These are phyloP conservation scores for Drosophila greeni DNA, from an alignment of 2,888 invertebrate genomes.

Conservation along the genomic window DNA sequence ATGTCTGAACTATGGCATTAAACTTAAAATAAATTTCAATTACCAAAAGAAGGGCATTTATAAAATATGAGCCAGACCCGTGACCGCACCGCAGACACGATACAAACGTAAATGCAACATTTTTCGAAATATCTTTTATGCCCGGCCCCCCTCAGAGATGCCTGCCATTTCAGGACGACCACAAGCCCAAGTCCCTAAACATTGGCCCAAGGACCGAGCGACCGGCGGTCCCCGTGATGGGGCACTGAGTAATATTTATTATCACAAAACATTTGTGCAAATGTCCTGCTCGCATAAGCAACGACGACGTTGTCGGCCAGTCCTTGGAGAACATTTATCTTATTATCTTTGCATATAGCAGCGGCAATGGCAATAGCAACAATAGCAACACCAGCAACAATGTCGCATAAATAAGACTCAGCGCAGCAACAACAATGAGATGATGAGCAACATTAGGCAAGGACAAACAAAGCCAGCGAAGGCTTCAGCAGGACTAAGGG, in stretches of 20 bases:
- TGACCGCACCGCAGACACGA: slow-evolving; percentile 33
- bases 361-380: slow-evolving; percentile 24
- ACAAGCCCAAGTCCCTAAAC: slow-evolving; percentile 39
- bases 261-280: slow-evolving; percentile 73
- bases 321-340: slow-evolving; percentile 75
- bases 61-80: slow-evolving; percentile 18
- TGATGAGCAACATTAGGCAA: slow-evolving; percentile 72
- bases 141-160: neutral
- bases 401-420: slow-evolving; percentile 70
- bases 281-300: slow-evolving; percentile 73
- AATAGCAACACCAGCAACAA: slow-evolving; percentile 38
- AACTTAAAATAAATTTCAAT: slow-evolving; percentile 38
- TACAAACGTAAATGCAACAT: slow-evolving; percentile 48
- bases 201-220: slow-evolving; percentile 35
- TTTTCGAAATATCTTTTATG: slow-evolving; percentile 34
- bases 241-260: slow-evolving; percentile 73
- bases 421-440: slow-evolving; percentile 55
- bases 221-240: slow-evolving; percentile 42
- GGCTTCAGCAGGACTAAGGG: slow-evolving; percentile 60
- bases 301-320: slow-evolving; percentile 68
- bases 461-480: slow-evolving; percentile 66
- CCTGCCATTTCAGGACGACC: slow-evolving; percentile 19
- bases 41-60: slow-evolving; percentile 18
- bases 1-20: slow-evolving; percentile 1
- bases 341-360: slow-evolving; percentile 72